Conservation (phyloP, 2,888 invertebrate genomes). For the Yponomeuta evonymella region DNA sequence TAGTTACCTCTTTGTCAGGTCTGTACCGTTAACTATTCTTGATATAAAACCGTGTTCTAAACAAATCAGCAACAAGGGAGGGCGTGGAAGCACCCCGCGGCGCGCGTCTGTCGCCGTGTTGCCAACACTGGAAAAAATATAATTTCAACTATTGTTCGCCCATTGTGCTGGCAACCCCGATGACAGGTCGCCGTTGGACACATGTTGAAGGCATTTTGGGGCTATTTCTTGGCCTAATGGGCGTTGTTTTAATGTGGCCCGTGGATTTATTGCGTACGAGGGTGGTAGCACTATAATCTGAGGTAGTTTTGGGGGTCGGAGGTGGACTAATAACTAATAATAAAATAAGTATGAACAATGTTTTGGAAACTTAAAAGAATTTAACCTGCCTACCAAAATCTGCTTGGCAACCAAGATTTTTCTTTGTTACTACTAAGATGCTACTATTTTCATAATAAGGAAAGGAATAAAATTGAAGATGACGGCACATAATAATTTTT, state of each 20-base stretch:
- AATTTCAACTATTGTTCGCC: slow-evolving; percentile 49
- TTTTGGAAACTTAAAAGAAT: not conserved
- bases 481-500: no score
- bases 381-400: no score
- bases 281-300: slow-evolving; percentile 13
- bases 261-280: slow-evolving; percentile 62
- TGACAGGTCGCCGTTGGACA: slow-evolving; percentile 73
- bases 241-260: slow-evolving; percentile 66
- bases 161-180: slow-evolving; percentile 68
- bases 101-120: slow-evolving; percentile 71
- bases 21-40: slow-evolving; percentile 33
- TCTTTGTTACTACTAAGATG: no score
- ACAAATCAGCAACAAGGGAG: slow-evolving; percentile 67
- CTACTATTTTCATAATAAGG: no score
- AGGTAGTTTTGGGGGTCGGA: slow-evolving; percentile 3
- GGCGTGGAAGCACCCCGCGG: slow-evolving; percentile 67
- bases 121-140: slow-evolving; percentile 65
- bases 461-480: no score
- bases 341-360: not conserved
- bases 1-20: not conserved
- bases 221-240: slow-evolving; percentile 70
- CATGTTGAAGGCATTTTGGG: slow-evolving; percentile 72
- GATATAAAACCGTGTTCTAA: slow-evolving; percentile 59
- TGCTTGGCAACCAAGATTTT: no score
- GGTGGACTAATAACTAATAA: not conserved